Conservation (phyloP, 2,888 invertebrate genomes). For the Heteromurus nitidus region DNA sequence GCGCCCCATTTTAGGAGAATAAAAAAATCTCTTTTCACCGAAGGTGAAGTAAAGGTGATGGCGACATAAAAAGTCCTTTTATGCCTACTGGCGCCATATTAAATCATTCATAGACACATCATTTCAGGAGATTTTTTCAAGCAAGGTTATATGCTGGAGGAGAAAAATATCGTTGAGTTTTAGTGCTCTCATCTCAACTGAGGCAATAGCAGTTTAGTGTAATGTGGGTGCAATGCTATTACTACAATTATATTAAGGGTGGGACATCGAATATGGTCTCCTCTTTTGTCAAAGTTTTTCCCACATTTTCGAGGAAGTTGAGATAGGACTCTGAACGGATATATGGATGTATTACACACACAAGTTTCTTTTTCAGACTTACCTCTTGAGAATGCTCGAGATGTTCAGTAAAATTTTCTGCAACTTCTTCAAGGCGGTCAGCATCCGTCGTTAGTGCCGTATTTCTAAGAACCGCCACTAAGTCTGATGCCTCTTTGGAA, state of each 20-base stretch:
- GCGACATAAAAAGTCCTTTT: conserved; percentile 25
- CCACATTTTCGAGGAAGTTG: too few relatives aligned
- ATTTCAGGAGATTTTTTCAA: too few relatives aligned
- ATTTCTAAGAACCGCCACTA: conserved; percentile 82
- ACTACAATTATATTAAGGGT: neutral
- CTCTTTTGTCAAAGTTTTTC: too few relatives aligned
- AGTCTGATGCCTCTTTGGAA: conserved; percentile 75
- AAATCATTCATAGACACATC: conserved; percentile 60
- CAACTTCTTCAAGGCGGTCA: conserved; percentile 93
- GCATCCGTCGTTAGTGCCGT: conserved; percentile 87
- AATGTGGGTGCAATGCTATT: conserved; percentile 1
- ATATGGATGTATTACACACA: neutral
- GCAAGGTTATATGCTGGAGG: conserved; percentile 10
- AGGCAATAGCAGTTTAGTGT: conserved; percentile 19
- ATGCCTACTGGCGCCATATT: conserved; percentile 59
- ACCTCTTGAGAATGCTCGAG: conserved; percentile 99
- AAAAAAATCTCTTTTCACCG: too few relatives aligned
- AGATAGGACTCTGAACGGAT: neutral
- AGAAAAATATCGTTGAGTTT: conserved; percentile 23
- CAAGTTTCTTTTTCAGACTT: conserved; percentile 66
- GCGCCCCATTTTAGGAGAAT: too few relatives aligned
- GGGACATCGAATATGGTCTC: neutral
- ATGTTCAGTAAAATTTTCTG: conserved; percentile 96
- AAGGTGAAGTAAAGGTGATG: conserved; percentile 24
- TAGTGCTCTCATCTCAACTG: conserved; percentile 40